Conservation (phyloP, 2,797 vertebrate genomes). For the Cossypha caffra region DNA sequence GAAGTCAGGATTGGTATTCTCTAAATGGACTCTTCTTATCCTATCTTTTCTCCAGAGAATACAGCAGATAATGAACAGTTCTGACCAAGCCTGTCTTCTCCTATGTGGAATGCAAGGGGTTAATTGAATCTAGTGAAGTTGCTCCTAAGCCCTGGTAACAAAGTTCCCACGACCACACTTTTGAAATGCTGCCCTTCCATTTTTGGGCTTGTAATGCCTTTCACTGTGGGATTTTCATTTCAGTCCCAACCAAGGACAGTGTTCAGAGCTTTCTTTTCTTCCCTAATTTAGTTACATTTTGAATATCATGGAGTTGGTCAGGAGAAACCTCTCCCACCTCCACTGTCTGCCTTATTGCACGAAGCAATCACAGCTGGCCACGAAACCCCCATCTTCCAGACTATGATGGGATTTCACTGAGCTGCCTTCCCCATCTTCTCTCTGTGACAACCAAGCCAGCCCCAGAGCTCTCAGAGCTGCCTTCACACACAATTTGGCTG, state of each 20-base stretch:
- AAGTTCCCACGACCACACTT: not conserved
- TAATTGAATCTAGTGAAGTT: not conserved
- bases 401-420: not conserved
- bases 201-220: not conserved
- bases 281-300: not conserved
- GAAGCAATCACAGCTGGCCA: not conserved
- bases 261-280: not conserved
- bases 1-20: not conserved
- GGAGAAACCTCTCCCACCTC: not conserved
- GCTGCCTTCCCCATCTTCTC: not conserved
- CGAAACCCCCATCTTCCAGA: not conserved
- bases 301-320: not conserved
- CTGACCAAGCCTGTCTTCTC: not conserved
- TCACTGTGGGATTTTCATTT: not conserved
- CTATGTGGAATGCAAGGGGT: not conserved
- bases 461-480: not conserved
- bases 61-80: not conserved
- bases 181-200: not conserved
- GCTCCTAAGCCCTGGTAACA: not conserved
- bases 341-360: not conserved
- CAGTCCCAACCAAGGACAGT: not conserved
- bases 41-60: not conserved
- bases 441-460: not conserved
- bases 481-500: not conserved
- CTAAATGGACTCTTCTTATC: not conserved